Percentiles rank a stretch among this genome's conserved stretches.
Conservation (phyloP, 2,888 invertebrate genomes). For the Ligdia adustata region DNA sequence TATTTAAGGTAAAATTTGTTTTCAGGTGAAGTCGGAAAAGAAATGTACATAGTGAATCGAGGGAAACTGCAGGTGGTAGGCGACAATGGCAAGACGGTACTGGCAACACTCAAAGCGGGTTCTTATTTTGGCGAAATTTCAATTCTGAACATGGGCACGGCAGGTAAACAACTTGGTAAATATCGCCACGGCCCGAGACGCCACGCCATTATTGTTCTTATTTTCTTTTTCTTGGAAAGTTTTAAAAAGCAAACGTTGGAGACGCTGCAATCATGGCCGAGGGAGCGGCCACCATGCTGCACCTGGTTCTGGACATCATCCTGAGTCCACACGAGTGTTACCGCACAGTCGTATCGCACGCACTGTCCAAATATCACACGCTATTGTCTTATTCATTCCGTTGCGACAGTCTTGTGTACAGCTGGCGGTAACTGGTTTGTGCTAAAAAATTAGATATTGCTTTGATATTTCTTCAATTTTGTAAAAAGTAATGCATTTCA, state of each 20-base stretch:
- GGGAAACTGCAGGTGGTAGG: slow-evolving; percentile 97
- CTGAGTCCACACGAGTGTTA: slow-evolving; percentile 52
- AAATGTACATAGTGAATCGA: slow-evolving; percentile 99
- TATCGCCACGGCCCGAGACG: slow-evolving; percentile 87
- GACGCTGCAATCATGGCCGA: slow-evolving; percentile 83
- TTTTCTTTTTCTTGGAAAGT: slow-evolving; percentile 72
- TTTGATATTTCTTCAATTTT: slow-evolving; percentile 51
- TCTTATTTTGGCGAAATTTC: slow-evolving; percentile 99
- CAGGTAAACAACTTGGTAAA: slow-evolving; percentile 99
- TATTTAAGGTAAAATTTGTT: slow-evolving; percentile 35
- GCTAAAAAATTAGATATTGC: slow-evolving; percentile 61
- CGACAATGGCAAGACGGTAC: slow-evolving; percentile 97
- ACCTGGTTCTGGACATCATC: slow-evolving; percentile 80
- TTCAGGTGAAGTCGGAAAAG: slow-evolving; percentile 98
- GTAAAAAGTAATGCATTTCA: slow-evolving; percentile 55
- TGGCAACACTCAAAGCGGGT: slow-evolving; percentile 98
- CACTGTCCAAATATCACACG: slow-evolving; percentile 26
- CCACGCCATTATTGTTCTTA: slow-evolving; percentile 81
- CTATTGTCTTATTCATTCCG: slow-evolving; percentile 5
- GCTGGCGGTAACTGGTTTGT: slow-evolving; percentile 60
- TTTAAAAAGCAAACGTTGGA: slow-evolving; percentile 79
- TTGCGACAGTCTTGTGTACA: slow-evolving; percentile 41
- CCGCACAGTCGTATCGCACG: slow-evolving; percentile 43
- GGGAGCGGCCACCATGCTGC: slow-evolving; percentile 77
- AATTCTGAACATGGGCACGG: slow-evolving; percentile 99